phyloP scores from a whole-genome alignment of 2,888 invertebrate genomes.

The Dichetophora obliterata region DNA sequence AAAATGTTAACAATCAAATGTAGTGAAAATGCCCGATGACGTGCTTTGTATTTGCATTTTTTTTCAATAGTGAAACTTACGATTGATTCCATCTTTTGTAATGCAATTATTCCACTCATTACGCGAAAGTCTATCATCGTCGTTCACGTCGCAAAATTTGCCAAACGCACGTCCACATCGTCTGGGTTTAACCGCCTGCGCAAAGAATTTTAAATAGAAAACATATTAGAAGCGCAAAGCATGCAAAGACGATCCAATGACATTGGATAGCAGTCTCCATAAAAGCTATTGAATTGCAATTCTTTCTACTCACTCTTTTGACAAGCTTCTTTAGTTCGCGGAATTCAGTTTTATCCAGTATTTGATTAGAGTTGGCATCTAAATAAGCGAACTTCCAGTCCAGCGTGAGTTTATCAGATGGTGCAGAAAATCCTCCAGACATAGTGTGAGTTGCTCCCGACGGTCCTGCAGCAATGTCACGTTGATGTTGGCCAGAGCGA shows the following conservation, averaged over 20 bases:
- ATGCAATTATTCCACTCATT: slow-evolving; percentile 91
- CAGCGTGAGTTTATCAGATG: slow-evolving; percentile 74
- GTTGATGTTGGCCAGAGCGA: slow-evolving; percentile 65
- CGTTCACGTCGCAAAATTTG: slow-evolving; percentile 87
- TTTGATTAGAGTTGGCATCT: slow-evolving; percentile 83
- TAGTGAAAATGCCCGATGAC: no score
- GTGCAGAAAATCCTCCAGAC: slow-evolving; percentile 43
- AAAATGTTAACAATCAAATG: no score
- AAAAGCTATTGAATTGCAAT: background rate
- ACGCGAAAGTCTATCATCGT: slow-evolving; percentile 82
- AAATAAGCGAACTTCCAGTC: slow-evolving; percentile 92
- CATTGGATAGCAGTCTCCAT: background rate
- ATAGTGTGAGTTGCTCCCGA: slow-evolving; percentile 25
- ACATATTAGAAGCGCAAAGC: background rate
- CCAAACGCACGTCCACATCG: slow-evolving; percentile 91
- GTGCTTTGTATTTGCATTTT: no score
- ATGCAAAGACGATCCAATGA: background rate
- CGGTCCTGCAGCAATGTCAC: slow-evolving; percentile 3
- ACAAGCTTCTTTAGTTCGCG: slow-evolving; percentile 84
- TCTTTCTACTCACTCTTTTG: slow-evolving; percentile 75
- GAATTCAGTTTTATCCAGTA: slow-evolving; percentile 86
- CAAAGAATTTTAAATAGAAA: slow-evolving; percentile 39
- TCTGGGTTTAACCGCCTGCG: slow-evolving; percentile 85
- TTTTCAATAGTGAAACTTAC: slow-evolving; percentile 73
- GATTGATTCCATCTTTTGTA: slow-evolving; percentile 83